These are phyloP conservation scores for Hemicentrotus pulcherrimus DNA, from an alignment of 35 echinoderm and acorn worm genomes.

Conservation along the genomic window DNA sequence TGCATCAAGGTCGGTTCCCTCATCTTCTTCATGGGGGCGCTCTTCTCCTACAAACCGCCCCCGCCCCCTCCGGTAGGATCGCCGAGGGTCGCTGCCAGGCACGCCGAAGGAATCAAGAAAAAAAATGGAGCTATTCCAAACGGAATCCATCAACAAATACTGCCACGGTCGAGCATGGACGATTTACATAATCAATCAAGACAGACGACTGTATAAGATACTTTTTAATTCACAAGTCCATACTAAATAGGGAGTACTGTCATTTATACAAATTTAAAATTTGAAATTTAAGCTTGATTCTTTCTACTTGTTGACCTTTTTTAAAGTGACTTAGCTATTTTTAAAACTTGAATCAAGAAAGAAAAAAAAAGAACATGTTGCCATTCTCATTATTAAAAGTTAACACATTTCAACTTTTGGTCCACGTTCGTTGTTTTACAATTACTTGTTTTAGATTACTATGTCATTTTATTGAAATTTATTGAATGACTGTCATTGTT, in stretches of 20 bases:
- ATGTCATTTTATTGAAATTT: background rate
- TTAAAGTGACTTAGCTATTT: background rate
- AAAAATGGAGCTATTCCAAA: background rate
- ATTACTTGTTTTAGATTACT: background rate
- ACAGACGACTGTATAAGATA: conserved; percentile 21
- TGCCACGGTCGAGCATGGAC: background rate
- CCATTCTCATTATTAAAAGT: background rate
- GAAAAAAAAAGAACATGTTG: background rate
- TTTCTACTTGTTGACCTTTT: background rate
- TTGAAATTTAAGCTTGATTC: background rate
- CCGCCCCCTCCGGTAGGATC: background rate
- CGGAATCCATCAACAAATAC: background rate
- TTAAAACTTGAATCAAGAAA: background rate
- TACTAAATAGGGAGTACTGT: conserved; percentile 35
- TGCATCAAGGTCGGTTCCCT: conserved; percentile 79
- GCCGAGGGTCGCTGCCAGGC: background rate
- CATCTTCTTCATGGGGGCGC: conserved; percentile 72
- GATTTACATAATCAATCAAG: background rate
- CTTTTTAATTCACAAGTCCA: background rate
- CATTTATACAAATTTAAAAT: background rate
- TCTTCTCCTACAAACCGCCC: conserved; percentile 71
- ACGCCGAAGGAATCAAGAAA: background rate
- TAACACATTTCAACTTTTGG: background rate
- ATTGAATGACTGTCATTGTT: background rate
- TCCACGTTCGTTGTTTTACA: background rate